A percentile compares a stretch with the other conserved stretches of the same genome.
These are phyloP conservation scores for Amblyjoppa fuscipennis DNA, from an alignment of 2,888 invertebrate species.

Conservation along the genomic window DNA sequence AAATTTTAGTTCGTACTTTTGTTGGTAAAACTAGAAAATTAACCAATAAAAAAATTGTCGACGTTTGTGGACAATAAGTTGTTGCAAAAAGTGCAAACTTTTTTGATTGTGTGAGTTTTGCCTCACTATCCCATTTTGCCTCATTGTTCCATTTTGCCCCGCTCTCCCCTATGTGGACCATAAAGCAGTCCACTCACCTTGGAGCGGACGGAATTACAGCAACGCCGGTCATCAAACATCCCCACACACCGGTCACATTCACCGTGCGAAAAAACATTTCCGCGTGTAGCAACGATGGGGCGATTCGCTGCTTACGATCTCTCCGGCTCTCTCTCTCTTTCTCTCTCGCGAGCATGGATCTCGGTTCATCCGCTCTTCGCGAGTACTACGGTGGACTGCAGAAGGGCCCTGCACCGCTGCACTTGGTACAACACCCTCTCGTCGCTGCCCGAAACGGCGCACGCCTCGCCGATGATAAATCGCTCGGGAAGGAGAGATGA, in stretches of 20 bases:
- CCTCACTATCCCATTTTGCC: no score
- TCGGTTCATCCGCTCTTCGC: neutral
- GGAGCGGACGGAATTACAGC: neutral
- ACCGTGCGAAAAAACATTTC: neutral
- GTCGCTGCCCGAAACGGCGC: neutral
- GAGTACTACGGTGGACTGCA: neutral
- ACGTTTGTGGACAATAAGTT: no score
- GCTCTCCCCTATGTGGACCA: neutral
- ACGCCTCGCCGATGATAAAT: conserved; percentile 34
- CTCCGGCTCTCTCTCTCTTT: neutral
- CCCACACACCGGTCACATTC: neutral
- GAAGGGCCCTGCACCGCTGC: neutral
- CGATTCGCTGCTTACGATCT: neutral
- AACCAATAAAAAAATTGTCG: no score
- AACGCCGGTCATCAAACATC: neutral
- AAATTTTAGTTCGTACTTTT: no score
- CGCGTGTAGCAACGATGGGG: neutral
- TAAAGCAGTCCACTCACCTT: neutral
- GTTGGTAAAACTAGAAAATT: no score
- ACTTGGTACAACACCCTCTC: neutral
- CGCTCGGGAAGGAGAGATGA: conserved; percentile 1
- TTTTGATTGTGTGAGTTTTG: no score
- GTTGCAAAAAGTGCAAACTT: no score
- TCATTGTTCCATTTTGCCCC: no score
- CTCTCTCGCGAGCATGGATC: neutral